A percentile compares a stretch with the other conserved stretches of the same genome.
phyloP scores from a whole-genome alignment of 2,113 vertebrate genomes.

The Aegithalos caudatus region DNA sequence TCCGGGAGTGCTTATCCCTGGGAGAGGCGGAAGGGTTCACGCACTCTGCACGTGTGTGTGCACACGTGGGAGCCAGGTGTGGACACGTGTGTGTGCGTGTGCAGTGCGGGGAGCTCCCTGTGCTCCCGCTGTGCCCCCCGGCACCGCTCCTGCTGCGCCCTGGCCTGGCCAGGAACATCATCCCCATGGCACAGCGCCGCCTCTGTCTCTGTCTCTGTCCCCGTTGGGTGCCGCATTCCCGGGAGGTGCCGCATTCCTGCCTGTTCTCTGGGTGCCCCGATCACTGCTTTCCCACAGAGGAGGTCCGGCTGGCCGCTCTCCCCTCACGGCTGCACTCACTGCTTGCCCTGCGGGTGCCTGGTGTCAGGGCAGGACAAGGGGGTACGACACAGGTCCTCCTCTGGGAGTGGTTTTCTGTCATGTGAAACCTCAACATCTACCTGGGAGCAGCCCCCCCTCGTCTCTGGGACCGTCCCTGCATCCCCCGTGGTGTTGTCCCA shows the following conservation, averaged over 20 bases:
- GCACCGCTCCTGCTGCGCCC: too few species aligned
- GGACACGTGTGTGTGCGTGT: not conserved
- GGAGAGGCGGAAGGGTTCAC: not conserved
- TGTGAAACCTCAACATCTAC: not conserved
- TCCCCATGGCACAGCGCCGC: fast-evolving
- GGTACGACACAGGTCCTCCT: not conserved
- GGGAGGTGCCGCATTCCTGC: slow-evolving; percentile 13
- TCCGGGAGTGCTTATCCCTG: not conserved
- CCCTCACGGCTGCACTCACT: not conserved
- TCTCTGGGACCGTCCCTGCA: fast-evolving
- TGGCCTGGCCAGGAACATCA: not conserved
- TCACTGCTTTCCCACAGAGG: not conserved
- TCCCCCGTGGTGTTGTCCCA: fast-evolving
- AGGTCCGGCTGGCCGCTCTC: not conserved
- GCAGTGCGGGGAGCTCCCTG: fast-evolving
- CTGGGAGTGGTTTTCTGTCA: not conserved
- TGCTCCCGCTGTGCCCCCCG: not conserved
- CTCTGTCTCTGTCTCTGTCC: not conserved
- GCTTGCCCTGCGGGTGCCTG: not conserved
- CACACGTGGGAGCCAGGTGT: not conserved
- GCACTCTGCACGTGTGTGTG: not conserved
- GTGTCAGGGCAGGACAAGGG: not conserved
- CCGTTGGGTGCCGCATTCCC: not conserved
- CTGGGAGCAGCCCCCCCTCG: not conserved
- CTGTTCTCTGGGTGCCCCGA: not conserved